Evolutionary conservation across 2,797 vertebrate species (phyloP), one percentile per base, ranked within the genome.

Genomic region (Meda fulgida): DNA sequence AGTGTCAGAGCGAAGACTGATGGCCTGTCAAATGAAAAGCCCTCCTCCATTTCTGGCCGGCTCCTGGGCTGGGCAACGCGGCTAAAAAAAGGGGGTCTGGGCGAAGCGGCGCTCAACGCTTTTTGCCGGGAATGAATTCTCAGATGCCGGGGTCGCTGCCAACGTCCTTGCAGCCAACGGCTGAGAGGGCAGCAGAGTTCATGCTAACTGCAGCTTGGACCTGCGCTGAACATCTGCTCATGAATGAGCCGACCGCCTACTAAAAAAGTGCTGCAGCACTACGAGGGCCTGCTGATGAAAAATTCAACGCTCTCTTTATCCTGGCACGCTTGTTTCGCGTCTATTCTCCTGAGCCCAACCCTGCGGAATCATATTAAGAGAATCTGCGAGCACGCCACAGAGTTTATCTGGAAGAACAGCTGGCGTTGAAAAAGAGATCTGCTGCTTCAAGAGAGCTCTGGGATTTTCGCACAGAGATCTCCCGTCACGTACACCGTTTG

Each of bases 221-320:
- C 97, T 95, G 95, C 96, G 81, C 97, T 95, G 97, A 99, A 99
- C 98, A 99, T 99, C 98, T 99, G 98, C 97, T 97, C 98, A 97
- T 97, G 97, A 99, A 98, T 97, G 97, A 97, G 96, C 94, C 96
- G 92, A 93, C 95, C 97, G 97, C 96, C 97, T 96, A 95, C 97
- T 96, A 78, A 78, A 48, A 29, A 51, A 79, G 69, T 73, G 21
- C 70, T 34, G 60, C 31, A 31, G 83, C 72, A 75, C 66, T 94
- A 95, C 95, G 95, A 96, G 95, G 96, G 91, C 96, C 78, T 48
- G 93, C 96, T 96, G 97, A 99, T 99, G 96, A 98, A 99, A 98
- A 97, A 98, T 98, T 97, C 97, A 98, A 97, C 94, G 92, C 95
- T 96, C 97, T 97, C 96, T 96, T 97, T 83, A 48, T 95, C 94